Evolutionary conservation across 2,113 vertebrate species (phyloP).

Genomic region (Hipposideros armiger): DNA sequence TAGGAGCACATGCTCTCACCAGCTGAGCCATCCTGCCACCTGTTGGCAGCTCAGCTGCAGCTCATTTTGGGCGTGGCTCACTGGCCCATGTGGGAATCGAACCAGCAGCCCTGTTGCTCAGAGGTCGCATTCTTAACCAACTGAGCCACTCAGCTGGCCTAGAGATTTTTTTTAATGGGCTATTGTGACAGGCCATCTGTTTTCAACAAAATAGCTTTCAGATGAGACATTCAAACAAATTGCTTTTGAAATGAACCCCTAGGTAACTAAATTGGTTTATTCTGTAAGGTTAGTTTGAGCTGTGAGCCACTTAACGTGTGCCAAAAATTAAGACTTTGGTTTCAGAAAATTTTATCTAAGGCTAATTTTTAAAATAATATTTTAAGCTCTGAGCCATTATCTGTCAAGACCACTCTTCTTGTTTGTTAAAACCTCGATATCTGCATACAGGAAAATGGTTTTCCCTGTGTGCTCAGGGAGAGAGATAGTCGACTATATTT

Average conservation of each 20-base stretch:
- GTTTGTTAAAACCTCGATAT: neutral
- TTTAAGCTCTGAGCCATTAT: neutral
- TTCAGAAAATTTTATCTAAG: conserved; percentile 11
- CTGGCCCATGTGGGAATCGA: no score
- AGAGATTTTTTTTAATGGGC: neutral
- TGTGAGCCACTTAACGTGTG: neutral
- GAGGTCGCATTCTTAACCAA: no score
- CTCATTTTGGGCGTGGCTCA: no score
- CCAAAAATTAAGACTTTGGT: neutral
- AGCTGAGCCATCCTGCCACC: no score
- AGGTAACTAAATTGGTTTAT: neutral
- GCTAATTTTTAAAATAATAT: neutral
- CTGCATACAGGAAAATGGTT: neutral
- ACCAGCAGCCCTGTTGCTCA: no score
- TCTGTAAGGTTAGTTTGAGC: neutral
- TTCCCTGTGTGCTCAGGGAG: neutral
- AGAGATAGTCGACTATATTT: neutral
- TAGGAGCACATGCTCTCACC: no score
- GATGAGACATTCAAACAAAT: neutral
- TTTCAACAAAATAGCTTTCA: neutral
- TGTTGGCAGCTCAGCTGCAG: no score
- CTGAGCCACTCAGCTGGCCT: no score
- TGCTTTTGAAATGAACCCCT: neutral
- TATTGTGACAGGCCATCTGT: neutral
- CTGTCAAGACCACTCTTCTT: neutral